phyloP scores from a whole-genome alignment of 35 echinoderm and acorn worm species.

The Apostichopus japonicus region DNA sequence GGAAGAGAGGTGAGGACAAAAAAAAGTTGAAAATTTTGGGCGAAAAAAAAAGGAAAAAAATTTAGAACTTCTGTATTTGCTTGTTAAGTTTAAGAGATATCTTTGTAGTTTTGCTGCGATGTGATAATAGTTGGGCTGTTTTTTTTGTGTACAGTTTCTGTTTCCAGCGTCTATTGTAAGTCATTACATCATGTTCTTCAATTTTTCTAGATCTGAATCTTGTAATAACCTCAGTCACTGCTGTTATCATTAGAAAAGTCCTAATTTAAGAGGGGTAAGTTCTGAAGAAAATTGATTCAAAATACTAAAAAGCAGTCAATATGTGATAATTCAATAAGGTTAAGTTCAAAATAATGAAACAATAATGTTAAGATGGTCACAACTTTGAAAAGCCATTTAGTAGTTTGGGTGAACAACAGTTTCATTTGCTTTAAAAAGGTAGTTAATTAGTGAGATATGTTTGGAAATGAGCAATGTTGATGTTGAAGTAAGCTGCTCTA shows the following conservation, averaged over 20 bases:
- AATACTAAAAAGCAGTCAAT: too few relatives aligned
- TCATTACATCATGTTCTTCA: not conserved
- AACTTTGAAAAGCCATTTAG: too few relatives aligned
- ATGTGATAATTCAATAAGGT: too few relatives aligned
- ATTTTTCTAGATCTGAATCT: not conserved
- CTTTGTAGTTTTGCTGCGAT: constrained; percentile 49
- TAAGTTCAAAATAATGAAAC: too few relatives aligned
- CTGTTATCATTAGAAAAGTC: not conserved
- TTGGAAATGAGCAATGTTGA: too few relatives aligned
- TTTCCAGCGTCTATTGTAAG: not conserved
- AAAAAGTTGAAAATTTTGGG: constrained; percentile 16
- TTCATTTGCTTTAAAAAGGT: too few relatives aligned
- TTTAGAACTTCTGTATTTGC: constrained; percentile 34
- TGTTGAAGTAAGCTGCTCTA: too few relatives aligned
- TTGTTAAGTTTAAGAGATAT: constrained; percentile 17
- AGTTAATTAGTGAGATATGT: too few relatives aligned
- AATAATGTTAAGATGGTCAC: too few relatives aligned
- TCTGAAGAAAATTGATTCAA: too few relatives aligned
- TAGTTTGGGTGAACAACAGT: too few relatives aligned
- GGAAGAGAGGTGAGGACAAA: constrained; percentile 56
- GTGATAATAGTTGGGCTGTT: constrained; percentile 25
- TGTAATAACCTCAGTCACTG: not conserved
- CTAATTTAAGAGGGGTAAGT: not conserved
- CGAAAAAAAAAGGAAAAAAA: constrained; percentile 9
- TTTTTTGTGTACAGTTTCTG: not conserved